phyloP scores from a whole-genome alignment of 2,888 invertebrate genomes.

The Leptopilina syphax region DNA sequence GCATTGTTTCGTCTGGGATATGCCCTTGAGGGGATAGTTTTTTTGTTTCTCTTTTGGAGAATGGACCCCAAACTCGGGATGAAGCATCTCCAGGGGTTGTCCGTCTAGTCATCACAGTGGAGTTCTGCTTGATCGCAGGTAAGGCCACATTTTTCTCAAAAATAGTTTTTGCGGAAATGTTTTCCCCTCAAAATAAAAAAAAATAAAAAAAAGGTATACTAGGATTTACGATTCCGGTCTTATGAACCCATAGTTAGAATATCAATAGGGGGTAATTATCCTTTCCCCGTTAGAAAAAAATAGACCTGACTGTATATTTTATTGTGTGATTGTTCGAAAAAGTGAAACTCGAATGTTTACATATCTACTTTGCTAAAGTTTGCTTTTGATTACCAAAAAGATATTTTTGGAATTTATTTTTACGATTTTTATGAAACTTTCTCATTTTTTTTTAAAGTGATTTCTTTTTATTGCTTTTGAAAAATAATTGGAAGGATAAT shows the following conservation, averaged over 20 bases:
- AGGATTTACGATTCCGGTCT: conserved; percentile 14
- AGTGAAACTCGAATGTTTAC: neutral
- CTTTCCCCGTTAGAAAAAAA: neutral
- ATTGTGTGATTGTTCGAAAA: neutral
- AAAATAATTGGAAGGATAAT: too few species aligned
- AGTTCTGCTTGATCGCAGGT: conserved; percentile 75
- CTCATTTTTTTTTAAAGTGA: too few species aligned
- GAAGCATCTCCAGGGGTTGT: conserved; percentile 63
- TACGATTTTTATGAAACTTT: too few species aligned
- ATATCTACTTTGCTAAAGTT: too few species aligned
- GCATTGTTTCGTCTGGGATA: conserved; percentile 52
- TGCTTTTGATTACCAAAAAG: too few species aligned
- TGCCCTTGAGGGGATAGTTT: conserved; percentile 50
- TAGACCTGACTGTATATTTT: neutral
- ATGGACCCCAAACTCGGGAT: conserved; percentile 50
- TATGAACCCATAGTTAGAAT: neutral
- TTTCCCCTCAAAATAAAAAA: conserved; percentile 22
- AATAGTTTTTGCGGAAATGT: conserved; percentile 43
- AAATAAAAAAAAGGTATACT: conserved; percentile 28
- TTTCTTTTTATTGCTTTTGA: too few species aligned
- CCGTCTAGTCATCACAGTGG: conserved; percentile 74
- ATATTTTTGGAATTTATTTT: too few species aligned
- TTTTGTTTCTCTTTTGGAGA: conserved; percentile 42
- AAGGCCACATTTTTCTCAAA: conserved; percentile 49
- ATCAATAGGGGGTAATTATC: conserved; percentile 18